phyloP scores from a whole-genome alignment of 2,113 vertebrate genomes.

The Python bivittatus region DNA sequence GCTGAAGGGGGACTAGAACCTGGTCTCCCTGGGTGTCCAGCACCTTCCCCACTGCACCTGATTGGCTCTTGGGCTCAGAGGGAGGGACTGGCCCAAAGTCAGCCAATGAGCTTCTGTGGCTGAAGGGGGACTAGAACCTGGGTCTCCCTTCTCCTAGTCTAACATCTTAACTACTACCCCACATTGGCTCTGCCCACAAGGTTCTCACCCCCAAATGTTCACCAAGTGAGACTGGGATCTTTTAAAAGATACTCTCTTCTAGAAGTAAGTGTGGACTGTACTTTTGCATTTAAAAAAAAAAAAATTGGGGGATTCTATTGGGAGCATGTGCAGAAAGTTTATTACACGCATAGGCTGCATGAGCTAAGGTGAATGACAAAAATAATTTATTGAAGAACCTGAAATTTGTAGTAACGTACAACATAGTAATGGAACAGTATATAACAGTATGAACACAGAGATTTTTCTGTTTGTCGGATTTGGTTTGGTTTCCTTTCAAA shows the following conservation, averaged over 20 bases:
- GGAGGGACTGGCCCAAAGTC: too few relatives aligned
- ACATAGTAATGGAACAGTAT: conserved; percentile 73
- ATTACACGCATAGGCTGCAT: accelerated
- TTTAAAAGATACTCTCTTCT: background rate
- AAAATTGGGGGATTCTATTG: background rate
- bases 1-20: too few relatives aligned
- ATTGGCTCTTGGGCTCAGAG: too few relatives aligned
- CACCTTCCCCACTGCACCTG: too few relatives aligned
- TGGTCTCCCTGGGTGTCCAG: too few relatives aligned
- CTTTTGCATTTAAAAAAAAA: background rate
- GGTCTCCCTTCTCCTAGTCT: too few relatives aligned
- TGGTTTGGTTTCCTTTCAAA: conserved; percentile 30
- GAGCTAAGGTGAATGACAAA: conserved; percentile 66
- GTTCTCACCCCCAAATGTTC: too few relatives aligned
- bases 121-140: too few relatives aligned
- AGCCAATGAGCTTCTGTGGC: too few relatives aligned
- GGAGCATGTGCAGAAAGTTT: background rate
- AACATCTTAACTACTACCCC: too few relatives aligned
- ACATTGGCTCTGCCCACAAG: too few relatives aligned
- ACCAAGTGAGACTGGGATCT: too few relatives aligned
- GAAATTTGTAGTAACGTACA: conserved; percentile 76
- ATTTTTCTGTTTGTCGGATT: conserved; percentile 34
- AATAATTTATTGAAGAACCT: conserved; percentile 83
- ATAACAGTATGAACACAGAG: conserved; percentile 65
- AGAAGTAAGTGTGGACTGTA: background rate